Base-by-base conservation (phyloP, 1,140 invertebrate genomes). In the Nautilus pompilius region DNA sequence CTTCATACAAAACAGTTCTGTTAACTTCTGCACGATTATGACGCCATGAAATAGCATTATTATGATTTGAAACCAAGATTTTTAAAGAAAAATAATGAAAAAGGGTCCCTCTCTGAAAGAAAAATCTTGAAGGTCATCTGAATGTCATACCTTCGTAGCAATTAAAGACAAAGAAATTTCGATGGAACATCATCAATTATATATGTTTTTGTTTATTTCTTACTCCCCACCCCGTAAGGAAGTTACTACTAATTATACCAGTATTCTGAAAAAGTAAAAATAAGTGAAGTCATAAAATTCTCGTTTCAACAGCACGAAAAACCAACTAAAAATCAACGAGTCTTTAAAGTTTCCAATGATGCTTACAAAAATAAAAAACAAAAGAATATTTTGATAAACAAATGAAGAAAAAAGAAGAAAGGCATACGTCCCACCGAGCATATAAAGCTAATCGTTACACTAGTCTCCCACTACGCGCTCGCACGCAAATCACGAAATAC, bases 101-200 rank as follows among this genome's bases (percentile, higher is more conserved):
- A 59, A 45, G 58, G 58, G 58, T 45, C 58, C 58, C 34, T 24
- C 36, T 20, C 20, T 15, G 36, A 59, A 59, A 22, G 10, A 26
- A 20, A 45, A 59, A 59, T 4, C 36, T 59, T 59, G 8, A 46
- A 46, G 45, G 45, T 46, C 45, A 46, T 46, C 24, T 46, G 45
- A 46, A 46, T 20, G 45, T 46, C 45, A 46, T 13, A 13, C 24
- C 3, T 46, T 20, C 24, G 24, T 13, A 4, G 3, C 3, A 3
- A 3, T 13, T 3, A 46, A 46, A 20, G 3, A 46, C 17, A 13
- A 17, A 46, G 2, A 46, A 46, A 46, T 46, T 46, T 46, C 3
- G 13, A 20, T 46, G 45, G 24, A 46, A 46, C 45, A 4, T 22
- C 3, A 20, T 46, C 13, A 46, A 46, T 46, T 46, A 46, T 20